Conservation (phyloP, 2,888 invertebrate species). For the Parasteatoda lunata region DNA sequence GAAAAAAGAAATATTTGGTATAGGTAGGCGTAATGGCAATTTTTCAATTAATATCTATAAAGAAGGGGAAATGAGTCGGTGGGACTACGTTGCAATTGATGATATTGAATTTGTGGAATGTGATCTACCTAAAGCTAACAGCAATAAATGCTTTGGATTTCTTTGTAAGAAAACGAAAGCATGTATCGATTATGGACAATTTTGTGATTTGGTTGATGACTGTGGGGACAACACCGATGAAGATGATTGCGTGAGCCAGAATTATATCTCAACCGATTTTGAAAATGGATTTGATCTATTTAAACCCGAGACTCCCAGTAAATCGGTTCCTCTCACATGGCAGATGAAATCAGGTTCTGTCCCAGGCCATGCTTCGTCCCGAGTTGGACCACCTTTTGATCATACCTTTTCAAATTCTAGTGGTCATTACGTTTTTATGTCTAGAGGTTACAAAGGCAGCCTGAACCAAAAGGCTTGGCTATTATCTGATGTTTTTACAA, state of each 20-base stretch:
- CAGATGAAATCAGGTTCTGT: conserved; percentile 31
- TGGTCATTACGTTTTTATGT: conserved; percentile 57
- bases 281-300: conserved; percentile 56
- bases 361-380: conserved; percentile 5
- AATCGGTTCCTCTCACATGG: conserved; percentile 49
- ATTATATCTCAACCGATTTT: conserved; percentile 30
- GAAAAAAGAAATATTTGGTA: conserved; percentile 45
- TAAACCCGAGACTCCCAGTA: not conserved
- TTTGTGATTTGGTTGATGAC: conserved; percentile 68
- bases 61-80: not conserved
- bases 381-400: conserved; percentile 67
- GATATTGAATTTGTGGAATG: conserved; percentile 65
- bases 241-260: conserved; percentile 24
- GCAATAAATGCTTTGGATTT: conserved; percentile 16
- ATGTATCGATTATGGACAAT: conserved; percentile 46
- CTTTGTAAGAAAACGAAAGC: conserved; percentile 26
- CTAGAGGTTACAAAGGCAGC: not conserved
- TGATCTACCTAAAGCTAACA: conserved; percentile 38
- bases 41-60: conserved; percentile 50
- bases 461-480: conserved; percentile 62
- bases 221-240: conserved; percentile 69
- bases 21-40: conserved; percentile 39
- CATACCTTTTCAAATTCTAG: conserved; percentile 55
- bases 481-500: conserved; percentile 47
- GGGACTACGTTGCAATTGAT: conserved; percentile 56